Conservation (phyloP, 2,113 vertebrate genomes). For the Callipepla californica region DNA sequence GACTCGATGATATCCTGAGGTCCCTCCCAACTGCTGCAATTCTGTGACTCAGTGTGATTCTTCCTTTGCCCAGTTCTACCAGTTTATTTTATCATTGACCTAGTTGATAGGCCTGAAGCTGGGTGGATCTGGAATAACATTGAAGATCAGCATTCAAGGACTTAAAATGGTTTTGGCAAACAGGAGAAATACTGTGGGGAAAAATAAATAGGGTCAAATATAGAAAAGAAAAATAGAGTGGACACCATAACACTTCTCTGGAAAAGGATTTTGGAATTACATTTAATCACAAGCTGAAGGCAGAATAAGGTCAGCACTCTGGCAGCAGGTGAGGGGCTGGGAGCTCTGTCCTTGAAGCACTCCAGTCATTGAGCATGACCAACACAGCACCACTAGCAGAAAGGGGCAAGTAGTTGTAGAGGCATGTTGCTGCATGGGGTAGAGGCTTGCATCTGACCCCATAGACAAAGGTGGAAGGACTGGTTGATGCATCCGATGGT, state of each 20-base stretch:
- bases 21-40: too few species aligned
- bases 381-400: neutral
- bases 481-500: neutral
- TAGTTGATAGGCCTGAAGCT: neutral
- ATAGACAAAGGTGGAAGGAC: neutral
- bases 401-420: neutral
- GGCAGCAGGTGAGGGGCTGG: neutral
- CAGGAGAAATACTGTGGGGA: neutral
- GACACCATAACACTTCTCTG: neutral
- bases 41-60: too few species aligned
- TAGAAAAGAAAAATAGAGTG: neutral
- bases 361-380: neutral
- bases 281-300: neutral
- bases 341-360: neutral
- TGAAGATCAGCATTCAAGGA: neutral
- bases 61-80: neutral
- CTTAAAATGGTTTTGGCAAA: neutral
- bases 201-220: neutral
- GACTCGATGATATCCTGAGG: too few species aligned
- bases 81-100: neutral
- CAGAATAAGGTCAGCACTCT: neutral
- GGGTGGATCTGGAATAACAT: neutral
- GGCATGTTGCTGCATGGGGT: neutral
- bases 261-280: neutral
- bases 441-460: neutral